These are phyloP conservation scores for Phymanthus crucifer DNA, from an alignment of 92 coral and sea anemone species.

Conservation along the genomic window DNA sequence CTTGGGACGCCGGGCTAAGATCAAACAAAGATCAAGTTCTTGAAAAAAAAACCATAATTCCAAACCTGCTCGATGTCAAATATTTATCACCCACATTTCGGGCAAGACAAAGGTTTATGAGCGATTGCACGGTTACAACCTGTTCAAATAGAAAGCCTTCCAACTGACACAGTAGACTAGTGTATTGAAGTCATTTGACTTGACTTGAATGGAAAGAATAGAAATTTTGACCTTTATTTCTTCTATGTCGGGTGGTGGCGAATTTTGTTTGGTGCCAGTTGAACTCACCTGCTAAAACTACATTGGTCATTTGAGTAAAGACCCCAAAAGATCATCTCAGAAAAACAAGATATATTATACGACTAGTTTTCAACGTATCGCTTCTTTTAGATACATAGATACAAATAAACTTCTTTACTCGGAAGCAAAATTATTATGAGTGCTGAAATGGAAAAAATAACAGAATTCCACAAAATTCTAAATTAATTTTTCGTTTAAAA, in stretches of 20 bases:
- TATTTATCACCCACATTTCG: background rate
- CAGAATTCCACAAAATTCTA: too few species aligned
- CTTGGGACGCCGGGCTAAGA: background rate
- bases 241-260: conserved; percentile 10
- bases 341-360: background rate
- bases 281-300: background rate
- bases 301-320: background rate
- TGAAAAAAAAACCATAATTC: background rate
- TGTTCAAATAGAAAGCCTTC: background rate
- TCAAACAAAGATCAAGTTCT: background rate
- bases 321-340: background rate
- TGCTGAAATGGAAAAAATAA: too few species aligned
- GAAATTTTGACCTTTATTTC: conserved; percentile 27
- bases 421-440: background rate
- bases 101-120: background rate
- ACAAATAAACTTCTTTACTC: background rate
- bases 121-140: background rate
- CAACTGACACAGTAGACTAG: background rate
- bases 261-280: conserved; percentile 14
- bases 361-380: background rate
- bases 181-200: background rate
- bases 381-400: background rate
- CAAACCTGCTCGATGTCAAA: conserved; percentile 5
- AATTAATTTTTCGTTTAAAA: too few species aligned
- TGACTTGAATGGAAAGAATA: conserved; percentile 4